phyloP scores from a whole-genome alignment of 2,888 invertebrate genomes.

The Euproctis similis region DNA sequence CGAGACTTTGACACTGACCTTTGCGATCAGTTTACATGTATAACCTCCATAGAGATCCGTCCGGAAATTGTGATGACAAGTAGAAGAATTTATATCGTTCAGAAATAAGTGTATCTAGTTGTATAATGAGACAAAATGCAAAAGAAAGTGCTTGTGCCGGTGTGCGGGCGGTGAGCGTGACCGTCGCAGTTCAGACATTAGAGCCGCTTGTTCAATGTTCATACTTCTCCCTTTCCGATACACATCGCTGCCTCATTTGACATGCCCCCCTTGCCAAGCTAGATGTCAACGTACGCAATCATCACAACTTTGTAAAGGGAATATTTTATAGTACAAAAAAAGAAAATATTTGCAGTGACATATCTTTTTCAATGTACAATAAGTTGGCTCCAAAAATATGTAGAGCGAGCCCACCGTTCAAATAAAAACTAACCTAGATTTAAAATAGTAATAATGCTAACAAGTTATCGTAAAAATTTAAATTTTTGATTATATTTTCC shows the following conservation, averaged over 20 bases:
- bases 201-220: constrained; percentile 41
- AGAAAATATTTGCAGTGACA: no score
- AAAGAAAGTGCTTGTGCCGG: constrained; percentile 63
- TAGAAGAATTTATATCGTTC: constrained; percentile 7
- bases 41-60: constrained; percentile 19
- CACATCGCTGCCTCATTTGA: constrained; percentile 50
- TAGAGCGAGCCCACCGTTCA: no score
- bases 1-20: constrained; percentile 55
- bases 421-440: no score
- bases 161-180: constrained; percentile 51
- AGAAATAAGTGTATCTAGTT: constrained; percentile 8
- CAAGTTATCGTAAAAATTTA: no score
- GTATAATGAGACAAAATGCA: constrained; percentile 37
- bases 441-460: no score
- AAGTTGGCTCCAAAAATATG: no score
- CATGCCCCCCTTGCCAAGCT: constrained; percentile 41
- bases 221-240: constrained; percentile 54
- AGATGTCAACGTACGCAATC: constrained; percentile 34
- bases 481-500: no score
- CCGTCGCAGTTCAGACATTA: constrained; percentile 43
- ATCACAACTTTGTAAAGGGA: constrained; percentile 9
- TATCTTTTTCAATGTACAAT: no score
- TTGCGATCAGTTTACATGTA: constrained; percentile 26
- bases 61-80: constrained; percentile 10
- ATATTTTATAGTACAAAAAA: constrained; percentile 10